Evolutionary conservation across 2,797 vertebrate genomes (phyloP).

Genomic region (Stomatorhinus walkeri): DNA sequence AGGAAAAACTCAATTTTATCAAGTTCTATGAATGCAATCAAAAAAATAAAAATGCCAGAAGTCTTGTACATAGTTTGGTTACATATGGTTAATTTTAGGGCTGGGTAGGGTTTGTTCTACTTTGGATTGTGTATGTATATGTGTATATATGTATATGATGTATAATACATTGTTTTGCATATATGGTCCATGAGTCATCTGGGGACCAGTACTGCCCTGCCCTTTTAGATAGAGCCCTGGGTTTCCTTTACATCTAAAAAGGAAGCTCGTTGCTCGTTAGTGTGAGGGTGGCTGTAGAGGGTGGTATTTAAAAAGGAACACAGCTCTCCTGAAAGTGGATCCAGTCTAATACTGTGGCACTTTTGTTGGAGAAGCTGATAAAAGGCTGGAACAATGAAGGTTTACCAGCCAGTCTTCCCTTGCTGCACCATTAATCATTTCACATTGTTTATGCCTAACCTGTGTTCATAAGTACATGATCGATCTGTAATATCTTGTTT

Average conservation of each 20-base stretch:
- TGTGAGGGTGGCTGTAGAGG: neutral
- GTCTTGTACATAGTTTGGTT: neutral
- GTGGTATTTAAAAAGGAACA: neutral
- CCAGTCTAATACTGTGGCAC: neutral
- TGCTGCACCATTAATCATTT: neutral
- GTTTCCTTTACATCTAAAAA: neutral
- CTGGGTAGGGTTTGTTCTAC: neutral
- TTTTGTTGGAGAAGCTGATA: neutral
- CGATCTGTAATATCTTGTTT: neutral
- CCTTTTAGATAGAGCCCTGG: neutral
- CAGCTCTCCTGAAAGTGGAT: neutral
- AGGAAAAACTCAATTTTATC: neutral
- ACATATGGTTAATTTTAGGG: neutral
- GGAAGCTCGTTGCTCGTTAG: neutral
- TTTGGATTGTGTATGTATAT: neutral
- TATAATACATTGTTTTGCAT: neutral
- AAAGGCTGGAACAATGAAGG: neutral
- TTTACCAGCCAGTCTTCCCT: neutral
- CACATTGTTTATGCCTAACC: neutral
- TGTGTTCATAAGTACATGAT: neutral
- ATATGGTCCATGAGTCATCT: neutral
- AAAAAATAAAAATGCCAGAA: neutral
- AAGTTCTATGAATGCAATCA: neutral
- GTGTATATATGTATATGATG: neutral
- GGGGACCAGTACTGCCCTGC: neutral